These are phyloP conservation scores for Pygoscelis antarcticus DNA, from an alignment of 2,113 vertebrate genomes.

Conservation along the genomic window DNA sequence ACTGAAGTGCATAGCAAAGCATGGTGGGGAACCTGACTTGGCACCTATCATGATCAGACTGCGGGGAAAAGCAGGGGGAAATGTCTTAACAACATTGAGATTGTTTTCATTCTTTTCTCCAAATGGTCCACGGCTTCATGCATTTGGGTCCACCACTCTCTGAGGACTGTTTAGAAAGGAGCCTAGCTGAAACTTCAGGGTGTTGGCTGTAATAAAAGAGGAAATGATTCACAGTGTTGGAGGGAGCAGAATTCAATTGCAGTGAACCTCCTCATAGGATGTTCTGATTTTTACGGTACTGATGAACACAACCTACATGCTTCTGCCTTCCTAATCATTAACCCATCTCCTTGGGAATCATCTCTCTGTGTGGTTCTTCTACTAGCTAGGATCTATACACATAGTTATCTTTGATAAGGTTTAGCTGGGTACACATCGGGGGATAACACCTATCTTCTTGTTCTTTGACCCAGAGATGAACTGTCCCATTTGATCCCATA, in stretches of 20 bases:
- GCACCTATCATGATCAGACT: neutral
- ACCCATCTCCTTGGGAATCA: neutral
- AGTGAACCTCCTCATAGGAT: neutral
- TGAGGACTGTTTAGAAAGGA: neutral
- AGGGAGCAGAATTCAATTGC: neutral
- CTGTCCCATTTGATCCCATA: neutral
- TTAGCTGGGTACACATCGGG: rapidly evolving
- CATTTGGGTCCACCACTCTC: neutral
- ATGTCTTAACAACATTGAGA: neutral
- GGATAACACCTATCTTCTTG: neutral
- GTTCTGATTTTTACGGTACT: neutral
- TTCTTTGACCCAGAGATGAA: neutral
- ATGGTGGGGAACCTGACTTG: neutral
- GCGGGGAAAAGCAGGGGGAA: neutral
- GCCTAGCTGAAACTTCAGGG: neutral
- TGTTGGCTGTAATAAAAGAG: neutral
- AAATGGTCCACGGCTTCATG: neutral
- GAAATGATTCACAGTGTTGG: neutral
- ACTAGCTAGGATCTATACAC: neutral
- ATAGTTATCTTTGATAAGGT: neutral
- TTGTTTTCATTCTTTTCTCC: neutral
- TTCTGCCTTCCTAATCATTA: neutral
- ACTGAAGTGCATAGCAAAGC: neutral
- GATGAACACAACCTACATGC: neutral
- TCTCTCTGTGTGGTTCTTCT: neutral